A percentile compares a stretch with the other conserved stretches of the same genome.
phyloP scores from a whole-genome alignment of 2,113 vertebrate species.

The Pteropus alecto region DNA sequence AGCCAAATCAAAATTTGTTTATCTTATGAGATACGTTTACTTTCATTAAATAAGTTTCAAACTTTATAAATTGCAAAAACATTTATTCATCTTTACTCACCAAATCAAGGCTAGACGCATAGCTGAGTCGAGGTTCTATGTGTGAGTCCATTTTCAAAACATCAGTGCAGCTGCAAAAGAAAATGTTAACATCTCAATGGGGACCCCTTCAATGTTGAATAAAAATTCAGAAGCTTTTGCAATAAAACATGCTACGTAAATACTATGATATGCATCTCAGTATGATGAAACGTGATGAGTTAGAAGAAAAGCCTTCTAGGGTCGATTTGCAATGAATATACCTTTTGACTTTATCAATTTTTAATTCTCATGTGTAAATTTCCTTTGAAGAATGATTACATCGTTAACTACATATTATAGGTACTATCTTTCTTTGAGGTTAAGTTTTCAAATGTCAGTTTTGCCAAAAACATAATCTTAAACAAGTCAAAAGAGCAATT shows the following conservation, averaged over 20 bases:
- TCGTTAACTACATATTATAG: slow-evolving; percentile 53
- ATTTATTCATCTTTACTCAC: background rate
- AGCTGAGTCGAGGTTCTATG: background rate
- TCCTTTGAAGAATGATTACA: slow-evolving; percentile 43
- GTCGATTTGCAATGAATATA: background rate
- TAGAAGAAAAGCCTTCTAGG: background rate
- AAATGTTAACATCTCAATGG: background rate
- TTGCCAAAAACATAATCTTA: slow-evolving; percentile 67
- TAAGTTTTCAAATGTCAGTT: slow-evolving; percentile 71
- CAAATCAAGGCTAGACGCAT: background rate
- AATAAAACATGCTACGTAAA: slow-evolving; percentile 7
- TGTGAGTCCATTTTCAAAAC: background rate
- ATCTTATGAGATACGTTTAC: background rate
- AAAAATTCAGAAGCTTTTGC: background rate
- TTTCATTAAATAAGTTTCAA: background rate
- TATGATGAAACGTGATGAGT: background rate
- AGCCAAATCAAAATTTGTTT: background rate
- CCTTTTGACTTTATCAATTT: slow-evolving; percentile 44
- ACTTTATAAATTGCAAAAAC: background rate
- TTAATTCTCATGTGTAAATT: slow-evolving; percentile 31
- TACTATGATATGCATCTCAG: background rate
- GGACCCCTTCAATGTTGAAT: background rate
- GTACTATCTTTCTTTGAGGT: slow-evolving; percentile 57
- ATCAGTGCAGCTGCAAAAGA: background rate
- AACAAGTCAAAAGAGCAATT: slow-evolving; percentile 72